These are phyloP conservation scores for Cyanoliseus patagonus DNA, from an alignment of 2,113 vertebrate genomes.

Conservation along the genomic window DNA sequence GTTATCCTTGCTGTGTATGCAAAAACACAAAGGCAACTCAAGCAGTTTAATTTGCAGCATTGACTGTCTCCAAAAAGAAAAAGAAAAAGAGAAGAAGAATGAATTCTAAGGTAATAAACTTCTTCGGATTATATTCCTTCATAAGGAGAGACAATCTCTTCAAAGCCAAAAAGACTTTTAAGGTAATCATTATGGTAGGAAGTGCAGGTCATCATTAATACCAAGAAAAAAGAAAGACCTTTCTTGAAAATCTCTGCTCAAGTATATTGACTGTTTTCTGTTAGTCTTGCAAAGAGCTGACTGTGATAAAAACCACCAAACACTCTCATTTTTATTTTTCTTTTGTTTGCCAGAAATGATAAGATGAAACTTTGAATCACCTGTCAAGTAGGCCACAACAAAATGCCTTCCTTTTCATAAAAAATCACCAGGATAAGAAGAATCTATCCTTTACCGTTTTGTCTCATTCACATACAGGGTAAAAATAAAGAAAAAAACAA, in stretches of 20 bases:
- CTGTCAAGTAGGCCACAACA: constrained; percentile 48
- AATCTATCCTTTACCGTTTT: constrained; percentile 22
- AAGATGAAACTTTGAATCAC: constrained; percentile 42
- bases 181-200: constrained; percentile 64
- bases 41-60: constrained; percentile 79
- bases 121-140: constrained; percentile 56
- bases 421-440: constrained; percentile 41
- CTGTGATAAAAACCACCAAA: neutral
- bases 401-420: constrained; percentile 55
- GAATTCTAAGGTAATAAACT: constrained; percentile 67
- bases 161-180: constrained; percentile 70
- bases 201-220: constrained; percentile 69
- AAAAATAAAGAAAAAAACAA: neutral
- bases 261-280: constrained; percentile 51
- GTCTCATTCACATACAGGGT: constrained; percentile 20
- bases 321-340: neutral
- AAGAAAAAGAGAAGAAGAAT: neutral
- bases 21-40: constrained; percentile 77
- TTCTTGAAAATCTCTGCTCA: constrained; percentile 38
- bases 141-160: constrained; percentile 59
- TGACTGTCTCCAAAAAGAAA: constrained; percentile 25
- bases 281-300: constrained; percentile 46
- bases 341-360: constrained; percentile 47
- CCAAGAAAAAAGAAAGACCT: constrained; percentile 5
- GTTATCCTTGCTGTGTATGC: constrained; percentile 86